These are phyloP conservation scores for Strigamia transsilvanica DNA, from an alignment of 2,888 invertebrate genomes.

Conservation along the genomic window DNA sequence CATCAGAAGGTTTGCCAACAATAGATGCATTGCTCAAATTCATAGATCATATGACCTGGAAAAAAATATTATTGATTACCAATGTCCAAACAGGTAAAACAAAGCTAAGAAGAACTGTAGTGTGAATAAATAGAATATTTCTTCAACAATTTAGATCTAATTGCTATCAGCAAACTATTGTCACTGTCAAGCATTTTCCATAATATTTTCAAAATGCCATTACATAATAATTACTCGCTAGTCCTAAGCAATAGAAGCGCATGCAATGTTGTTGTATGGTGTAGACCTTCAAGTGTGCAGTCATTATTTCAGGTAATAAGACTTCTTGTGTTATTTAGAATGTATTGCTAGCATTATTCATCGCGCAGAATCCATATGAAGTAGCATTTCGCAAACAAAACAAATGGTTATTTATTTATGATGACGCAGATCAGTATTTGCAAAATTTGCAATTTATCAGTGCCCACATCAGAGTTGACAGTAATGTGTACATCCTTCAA, in stretches of 20 bases:
- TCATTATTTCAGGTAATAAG: neutral
- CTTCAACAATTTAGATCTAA: neutral
- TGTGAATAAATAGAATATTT: no score
- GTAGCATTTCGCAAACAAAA: neutral
- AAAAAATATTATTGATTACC: no score
- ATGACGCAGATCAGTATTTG: neutral
- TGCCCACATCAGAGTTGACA: neutral
- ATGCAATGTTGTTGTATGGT: neutral
- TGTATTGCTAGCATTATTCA: neutral
- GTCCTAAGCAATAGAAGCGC: neutral
- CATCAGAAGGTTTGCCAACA: no score
- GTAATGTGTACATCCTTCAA: neutral
- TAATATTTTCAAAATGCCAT: neutral
- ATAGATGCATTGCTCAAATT: no score
- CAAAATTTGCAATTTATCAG: neutral
- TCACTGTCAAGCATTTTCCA: neutral
- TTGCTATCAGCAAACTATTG: neutral
- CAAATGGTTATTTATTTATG: neutral
- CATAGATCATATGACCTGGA: no score
- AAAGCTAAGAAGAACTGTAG: no score
- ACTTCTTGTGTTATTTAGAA: no score
- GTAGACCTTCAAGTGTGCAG: neutral
- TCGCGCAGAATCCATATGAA: neutral
- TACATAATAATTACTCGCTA: neutral
- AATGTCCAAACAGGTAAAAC: no score